Evolutionary conservation across 2,113 vertebrate species (phyloP).

Genomic region (Rhinichthys klamathensis): DNA sequence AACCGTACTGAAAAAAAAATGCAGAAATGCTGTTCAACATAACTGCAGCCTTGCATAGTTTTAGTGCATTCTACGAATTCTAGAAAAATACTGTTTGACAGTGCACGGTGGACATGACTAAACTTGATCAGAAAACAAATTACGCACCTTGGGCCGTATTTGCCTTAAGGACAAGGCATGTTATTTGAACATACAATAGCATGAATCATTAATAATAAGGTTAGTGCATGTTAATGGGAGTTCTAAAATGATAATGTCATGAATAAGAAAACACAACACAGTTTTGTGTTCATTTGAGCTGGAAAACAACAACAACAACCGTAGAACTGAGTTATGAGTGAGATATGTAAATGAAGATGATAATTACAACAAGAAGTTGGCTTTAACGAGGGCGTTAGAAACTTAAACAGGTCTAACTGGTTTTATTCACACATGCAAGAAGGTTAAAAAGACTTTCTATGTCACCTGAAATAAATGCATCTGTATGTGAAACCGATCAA

Average conservation of each 20-base stretch:
- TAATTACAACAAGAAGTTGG: background rate
- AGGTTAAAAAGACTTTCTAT: background rate
- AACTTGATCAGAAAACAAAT: constrained; percentile 30
- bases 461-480: background rate
- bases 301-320: background rate
- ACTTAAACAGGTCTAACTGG: constrained; percentile 36
- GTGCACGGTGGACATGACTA: background rate
- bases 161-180: constrained; percentile 8
- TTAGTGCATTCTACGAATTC: background rate
- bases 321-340: background rate
- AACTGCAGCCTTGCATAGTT: background rate
- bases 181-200: background rate
- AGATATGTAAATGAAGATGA: constrained; percentile 1
- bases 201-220: background rate
- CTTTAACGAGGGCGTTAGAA: constrained; percentile 3
- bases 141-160: background rate
- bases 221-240: background rate
- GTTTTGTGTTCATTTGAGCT: background rate
- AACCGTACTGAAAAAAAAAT: background rate
- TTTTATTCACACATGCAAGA: constrained; percentile 10
- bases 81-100: background rate
- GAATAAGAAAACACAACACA: background rate
- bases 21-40: background rate
- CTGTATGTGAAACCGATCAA: background rate
- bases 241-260: constrained; percentile 14